Evolutionary conservation across 2,888 invertebrate species (phyloP).

Genomic region (Caenorhabditis sulstoni): DNA sequence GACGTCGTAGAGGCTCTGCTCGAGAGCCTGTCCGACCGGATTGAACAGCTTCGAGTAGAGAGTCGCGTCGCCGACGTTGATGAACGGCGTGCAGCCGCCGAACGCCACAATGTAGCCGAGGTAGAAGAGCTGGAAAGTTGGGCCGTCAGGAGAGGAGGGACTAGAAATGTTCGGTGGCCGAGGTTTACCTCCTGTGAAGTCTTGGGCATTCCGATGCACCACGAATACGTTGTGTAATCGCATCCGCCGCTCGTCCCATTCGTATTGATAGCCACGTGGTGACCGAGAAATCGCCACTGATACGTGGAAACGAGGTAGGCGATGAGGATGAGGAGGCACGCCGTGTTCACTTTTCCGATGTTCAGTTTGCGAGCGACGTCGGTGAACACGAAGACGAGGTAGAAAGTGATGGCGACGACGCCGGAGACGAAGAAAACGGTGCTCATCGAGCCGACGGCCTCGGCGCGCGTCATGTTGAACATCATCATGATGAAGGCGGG

Average conservation of each 20-base stretch:
- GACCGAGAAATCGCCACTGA: constrained; percentile 40
- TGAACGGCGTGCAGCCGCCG: constrained; percentile 51
- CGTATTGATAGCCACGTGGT: constrained; percentile 29
- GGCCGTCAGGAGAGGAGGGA: too few species aligned
- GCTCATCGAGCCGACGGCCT: constrained; percentile 39
- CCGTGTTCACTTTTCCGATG: constrained; percentile 50
- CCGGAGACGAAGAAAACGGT: constrained; percentile 38
- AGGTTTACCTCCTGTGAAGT: constrained; percentile 40
- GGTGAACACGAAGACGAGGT: constrained; percentile 37
- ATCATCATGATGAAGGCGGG: constrained; percentile 60
- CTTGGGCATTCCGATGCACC: constrained; percentile 32
- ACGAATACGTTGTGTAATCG: constrained; percentile 35
- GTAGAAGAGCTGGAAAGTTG: constrained; percentile 35
- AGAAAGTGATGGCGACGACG: constrained; percentile 34
- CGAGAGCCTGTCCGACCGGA: constrained; percentile 49
- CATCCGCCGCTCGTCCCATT: constrained; percentile 43
- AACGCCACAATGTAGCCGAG: constrained; percentile 45
- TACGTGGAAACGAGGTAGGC: constrained; percentile 44
- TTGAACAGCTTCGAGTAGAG: constrained; percentile 53
- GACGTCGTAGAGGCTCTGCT: constrained; percentile 51
- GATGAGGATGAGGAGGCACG: constrained; percentile 29
- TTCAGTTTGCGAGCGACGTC: constrained; percentile 39
- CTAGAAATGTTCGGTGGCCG: too few species aligned
- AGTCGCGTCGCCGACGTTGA: constrained; percentile 53
- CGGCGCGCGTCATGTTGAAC: constrained; percentile 42